A percentile compares a stretch with the other conserved stretches of the same genome.
These are phyloP conservation scores for Cheilosia urbana DNA, from an alignment of 2,888 invertebrate genomes.

Conservation along the genomic window DNA sequence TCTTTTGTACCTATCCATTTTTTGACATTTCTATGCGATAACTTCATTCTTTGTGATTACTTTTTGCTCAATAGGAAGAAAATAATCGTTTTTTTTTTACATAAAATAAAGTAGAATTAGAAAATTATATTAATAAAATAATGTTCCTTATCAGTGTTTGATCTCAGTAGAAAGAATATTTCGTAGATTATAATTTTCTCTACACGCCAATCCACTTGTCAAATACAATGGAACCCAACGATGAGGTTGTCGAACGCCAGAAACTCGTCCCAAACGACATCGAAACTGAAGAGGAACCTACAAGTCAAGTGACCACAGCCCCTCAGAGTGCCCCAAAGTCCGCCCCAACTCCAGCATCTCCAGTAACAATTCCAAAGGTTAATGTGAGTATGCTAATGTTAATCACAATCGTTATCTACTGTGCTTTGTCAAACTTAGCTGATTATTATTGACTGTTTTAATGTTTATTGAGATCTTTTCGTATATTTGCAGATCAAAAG, in stretches of 20 bases:
- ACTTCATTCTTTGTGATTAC: conserved; percentile 66
- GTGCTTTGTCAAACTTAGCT: not conserved
- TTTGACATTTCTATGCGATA: conserved; percentile 85
- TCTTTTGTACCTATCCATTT: conserved; percentile 85
- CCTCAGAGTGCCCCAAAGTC: conserved; percentile 80
- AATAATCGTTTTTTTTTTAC: conserved; percentile 41
- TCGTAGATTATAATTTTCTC: conserved; percentile 9
- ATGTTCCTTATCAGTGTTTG: conserved; percentile 67
- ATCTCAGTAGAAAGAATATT: conserved; percentile 49
- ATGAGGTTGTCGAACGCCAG: conserved; percentile 84
- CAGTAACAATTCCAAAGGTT: conserved; percentile 82
- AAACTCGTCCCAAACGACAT: conserved; percentile 83
- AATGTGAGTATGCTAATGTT: conserved; percentile 75
- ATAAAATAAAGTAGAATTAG: conserved; percentile 40
- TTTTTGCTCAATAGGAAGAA: conserved; percentile 66
- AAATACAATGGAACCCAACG: conserved; percentile 82
- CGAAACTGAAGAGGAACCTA: conserved; percentile 82
- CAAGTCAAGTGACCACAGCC: conserved; percentile 77
- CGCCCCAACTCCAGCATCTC: conserved; percentile 82
- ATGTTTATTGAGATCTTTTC: conserved; percentile 1
- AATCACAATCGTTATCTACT: no score
- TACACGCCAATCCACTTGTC: conserved; percentile 17
- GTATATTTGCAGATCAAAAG: conserved; percentile 81
- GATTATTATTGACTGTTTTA: not conserved
- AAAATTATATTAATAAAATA: conserved; percentile 40